Percentiles rank a stretch among this genome's conserved stretches.
Evolutionary conservation across 2,113 vertebrate species (phyloP).

Genomic region (Butorides virescens): DNA sequence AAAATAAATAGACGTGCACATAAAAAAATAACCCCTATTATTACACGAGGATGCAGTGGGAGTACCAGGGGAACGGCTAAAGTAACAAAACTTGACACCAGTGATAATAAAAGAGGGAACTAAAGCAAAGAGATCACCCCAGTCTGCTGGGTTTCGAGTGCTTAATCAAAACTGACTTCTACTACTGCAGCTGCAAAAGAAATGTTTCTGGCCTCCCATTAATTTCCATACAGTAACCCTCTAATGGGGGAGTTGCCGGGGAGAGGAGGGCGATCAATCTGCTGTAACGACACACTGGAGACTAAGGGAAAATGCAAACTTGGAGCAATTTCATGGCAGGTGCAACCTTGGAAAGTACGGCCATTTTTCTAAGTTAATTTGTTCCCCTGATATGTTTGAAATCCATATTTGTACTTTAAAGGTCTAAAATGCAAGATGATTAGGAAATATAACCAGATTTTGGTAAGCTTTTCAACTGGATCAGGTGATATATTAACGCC

Average conservation of each 20-base stretch:
- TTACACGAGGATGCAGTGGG: constrained; percentile 31
- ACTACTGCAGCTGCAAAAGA: constrained; percentile 77
- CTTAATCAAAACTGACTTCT: constrained; percentile 81
- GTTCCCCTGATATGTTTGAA: constrained; percentile 82
- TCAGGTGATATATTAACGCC: constrained; percentile 50
- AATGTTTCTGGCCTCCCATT: constrained; percentile 79
- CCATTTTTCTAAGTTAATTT: constrained; percentile 82
- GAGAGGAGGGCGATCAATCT: constrained; percentile 79
- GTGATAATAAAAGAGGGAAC: constrained; percentile 70
- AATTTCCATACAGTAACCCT: constrained; percentile 85
- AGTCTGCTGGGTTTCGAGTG: constrained; percentile 52
- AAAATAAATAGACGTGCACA: constrained; percentile 43
- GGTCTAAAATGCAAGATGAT: constrained; percentile 76
- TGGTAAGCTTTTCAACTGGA: constrained; percentile 62
- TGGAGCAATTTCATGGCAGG: constrained; percentile 82
- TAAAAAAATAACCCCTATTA: constrained; percentile 48
- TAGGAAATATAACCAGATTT: constrained; percentile 76
- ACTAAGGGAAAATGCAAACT: constrained; percentile 78
- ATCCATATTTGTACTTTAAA: constrained; percentile 83
- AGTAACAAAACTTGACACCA: constrained; percentile 53
- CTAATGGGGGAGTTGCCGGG: constrained; percentile 76
- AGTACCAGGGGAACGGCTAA: constrained; percentile 6
- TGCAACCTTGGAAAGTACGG: constrained; percentile 79
- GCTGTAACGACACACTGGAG: constrained; percentile 77
- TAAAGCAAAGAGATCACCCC: constrained; percentile 71